Evolutionary conservation across 2,113 vertebrate genomes (phyloP).

Genomic region (Larimichthys polyactis): DNA sequence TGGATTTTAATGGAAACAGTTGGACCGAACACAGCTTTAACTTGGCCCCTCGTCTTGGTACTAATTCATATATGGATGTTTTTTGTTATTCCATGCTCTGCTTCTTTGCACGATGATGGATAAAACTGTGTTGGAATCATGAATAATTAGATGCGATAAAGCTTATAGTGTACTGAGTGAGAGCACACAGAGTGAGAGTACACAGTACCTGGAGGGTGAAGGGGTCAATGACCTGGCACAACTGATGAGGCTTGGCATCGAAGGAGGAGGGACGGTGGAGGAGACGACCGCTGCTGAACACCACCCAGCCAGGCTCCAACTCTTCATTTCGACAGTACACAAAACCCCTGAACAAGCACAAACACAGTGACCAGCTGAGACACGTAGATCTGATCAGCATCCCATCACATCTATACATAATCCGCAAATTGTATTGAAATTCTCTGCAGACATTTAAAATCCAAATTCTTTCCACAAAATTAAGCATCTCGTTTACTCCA

Average conservation of each 20-base stretch:
- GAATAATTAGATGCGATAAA: background rate
- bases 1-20: background rate
- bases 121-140: background rate
- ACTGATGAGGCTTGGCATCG: conserved; percentile 96
- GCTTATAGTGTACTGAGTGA: background rate
- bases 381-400: background rate
- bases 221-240: conserved; percentile 97
- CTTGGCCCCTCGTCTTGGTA: background rate
- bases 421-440: background rate
- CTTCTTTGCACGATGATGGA: background rate
- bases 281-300: conserved; percentile 89
- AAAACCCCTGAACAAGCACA: conserved; percentile 89
- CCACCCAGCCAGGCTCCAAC: conserved; percentile 94
- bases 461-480: background rate
- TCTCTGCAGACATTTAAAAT: background rate
- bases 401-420: background rate
- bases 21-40: background rate
- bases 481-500: background rate
- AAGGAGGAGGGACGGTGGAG: conserved; percentile 95
- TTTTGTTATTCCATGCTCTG: background rate
- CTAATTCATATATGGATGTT: background rate
- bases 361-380: conserved; percentile 3
- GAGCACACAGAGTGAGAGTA: background rate
- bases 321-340: conserved; percentile 98
- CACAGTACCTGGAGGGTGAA: conserved; percentile 94